Evolutionary conservation across 2,888 invertebrate species (phyloP).

Genomic region (Ophion ellenae): DNA sequence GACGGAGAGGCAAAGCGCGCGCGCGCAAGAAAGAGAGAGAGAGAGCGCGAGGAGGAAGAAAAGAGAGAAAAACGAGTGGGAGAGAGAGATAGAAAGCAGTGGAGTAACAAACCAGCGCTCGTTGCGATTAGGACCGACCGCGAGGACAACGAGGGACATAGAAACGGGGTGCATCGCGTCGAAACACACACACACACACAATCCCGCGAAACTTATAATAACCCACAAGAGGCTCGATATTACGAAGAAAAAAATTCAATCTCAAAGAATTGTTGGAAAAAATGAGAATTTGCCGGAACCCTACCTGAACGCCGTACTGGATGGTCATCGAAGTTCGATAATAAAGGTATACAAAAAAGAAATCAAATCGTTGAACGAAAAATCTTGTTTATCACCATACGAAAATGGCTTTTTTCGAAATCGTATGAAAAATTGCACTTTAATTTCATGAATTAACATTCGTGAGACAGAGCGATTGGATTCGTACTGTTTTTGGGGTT

Average conservation of each 20-base stretch:
- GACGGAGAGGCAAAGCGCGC: conserved; percentile 28
- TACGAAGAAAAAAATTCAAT: conserved; percentile 41
- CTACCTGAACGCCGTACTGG: conserved; percentile 57
- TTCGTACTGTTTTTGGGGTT: conserved; percentile 40
- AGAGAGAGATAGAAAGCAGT: conserved; percentile 41
- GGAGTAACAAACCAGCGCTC: conserved; percentile 67
- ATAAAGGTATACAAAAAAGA: conserved; percentile 43
- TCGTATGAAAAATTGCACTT: not conserved
- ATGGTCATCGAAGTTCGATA: conserved; percentile 56
- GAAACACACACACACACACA: conserved; percentile 49
- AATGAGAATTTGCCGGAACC: conserved; percentile 66
- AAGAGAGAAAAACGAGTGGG: conserved; percentile 13
- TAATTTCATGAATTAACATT: not conserved
- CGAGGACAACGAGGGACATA: conserved; percentile 61
- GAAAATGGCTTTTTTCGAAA: not conserved
- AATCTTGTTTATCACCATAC: conserved; percentile 6
- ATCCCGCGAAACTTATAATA: conserved; percentile 48
- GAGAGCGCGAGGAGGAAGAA: conserved; percentile 11
- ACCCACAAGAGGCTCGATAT: conserved; percentile 35
- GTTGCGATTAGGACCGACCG: conserved; percentile 64
- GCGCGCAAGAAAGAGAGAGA: conserved; percentile 32
- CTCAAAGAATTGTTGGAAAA: conserved; percentile 43
- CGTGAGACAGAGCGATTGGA: not conserved
- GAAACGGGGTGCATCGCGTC: conserved; percentile 61
- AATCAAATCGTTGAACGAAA: conserved; percentile 14